Conservation (phyloP, 2,113 vertebrate species). For the Synodontis membranacea region DNA sequence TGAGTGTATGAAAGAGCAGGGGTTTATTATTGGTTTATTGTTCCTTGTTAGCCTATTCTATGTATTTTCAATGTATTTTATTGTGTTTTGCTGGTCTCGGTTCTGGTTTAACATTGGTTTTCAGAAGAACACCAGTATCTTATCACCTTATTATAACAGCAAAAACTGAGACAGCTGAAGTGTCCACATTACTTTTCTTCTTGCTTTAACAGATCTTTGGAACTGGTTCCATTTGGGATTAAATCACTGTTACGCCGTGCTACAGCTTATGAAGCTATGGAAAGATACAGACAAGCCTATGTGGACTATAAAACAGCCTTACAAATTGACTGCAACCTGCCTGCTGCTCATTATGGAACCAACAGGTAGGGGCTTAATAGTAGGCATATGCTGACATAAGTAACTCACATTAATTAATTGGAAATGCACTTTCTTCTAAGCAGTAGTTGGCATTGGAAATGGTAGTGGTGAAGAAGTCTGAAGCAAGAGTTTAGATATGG, state of each 20-base stretch:
- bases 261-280: slow-evolving; percentile 84
- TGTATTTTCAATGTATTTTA: background rate
- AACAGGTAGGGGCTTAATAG: slow-evolving; percentile 75
- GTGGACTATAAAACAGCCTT: slow-evolving; percentile 88
- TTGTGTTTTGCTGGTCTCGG: background rate
- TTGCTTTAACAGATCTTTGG: slow-evolving; percentile 64
- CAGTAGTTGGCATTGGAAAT: background rate
- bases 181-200: background rate
- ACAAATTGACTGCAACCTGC: slow-evolving; percentile 80
- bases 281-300: slow-evolving; percentile 83
- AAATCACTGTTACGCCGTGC: slow-evolving; percentile 88
- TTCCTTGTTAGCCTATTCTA: background rate
- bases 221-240: slow-evolving; percentile 80
- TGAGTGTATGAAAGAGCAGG: background rate
- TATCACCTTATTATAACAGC: too few relatives aligned
- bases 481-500: background rate
- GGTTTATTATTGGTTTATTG: background rate
- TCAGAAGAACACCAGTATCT: slow-evolving; percentile 1
- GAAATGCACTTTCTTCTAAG: background rate
- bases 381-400: background rate
- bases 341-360: slow-evolving; percentile 84
- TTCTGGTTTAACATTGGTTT: background rate
- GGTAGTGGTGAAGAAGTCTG: background rate
- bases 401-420: background rate
- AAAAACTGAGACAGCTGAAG: background rate